Evolutionary conservation across 2,113 vertebrate species (phyloP), one percentile per base, ranked within the genome.

Genomic region (Podocnemis expansa): DNA sequence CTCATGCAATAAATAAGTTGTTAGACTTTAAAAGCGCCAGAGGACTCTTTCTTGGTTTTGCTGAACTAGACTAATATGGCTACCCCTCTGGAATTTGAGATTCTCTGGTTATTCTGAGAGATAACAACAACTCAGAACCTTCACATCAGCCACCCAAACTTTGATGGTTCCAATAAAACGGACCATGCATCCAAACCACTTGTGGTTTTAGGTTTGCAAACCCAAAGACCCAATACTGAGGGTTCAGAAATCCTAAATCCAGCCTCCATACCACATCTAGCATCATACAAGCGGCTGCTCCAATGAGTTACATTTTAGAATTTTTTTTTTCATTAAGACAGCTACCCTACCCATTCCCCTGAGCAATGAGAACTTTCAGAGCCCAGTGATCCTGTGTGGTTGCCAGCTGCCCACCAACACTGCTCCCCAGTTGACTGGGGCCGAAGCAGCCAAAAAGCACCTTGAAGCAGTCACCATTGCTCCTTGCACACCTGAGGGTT

Each of bases 281-380:
- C 2, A 14, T 3, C 0, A 0, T 49, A 49, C 49, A 11, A 29
- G 54, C 1, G 0, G 21, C 82, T 60, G 6, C 10, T 19, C 16
- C 17, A 41, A 52, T n/a, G 78, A 11, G 10, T 4, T 38, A n/a
- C 13, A 2, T 73, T 78, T 54, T 0, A 19, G 81, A 55, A 24
- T 5, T 3, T 21, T 38, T 70, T 24, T 34, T 78, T 3, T 1
- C 6, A 58, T 29, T 12, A 31, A 49, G 38, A 54, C 5, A 29
- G 5, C 17, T 58, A 52, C 60, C 78, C 75, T 2, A 2, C 7
- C 56, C 56, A 60, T 70, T 49, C 84, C 76, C 54, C 10, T 55
- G 73, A 90, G 21, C 6, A 22, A 27, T 52, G 5, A 47, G 5
- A 84, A 38, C 1, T 73, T 51, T 24, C n/a, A 58, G 79, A 81